Evolutionary conservation across 2,113 vertebrate genomes (phyloP), one percentile per base, ranked within the genome.

Genomic region (Todiramphus chloris): DNA sequence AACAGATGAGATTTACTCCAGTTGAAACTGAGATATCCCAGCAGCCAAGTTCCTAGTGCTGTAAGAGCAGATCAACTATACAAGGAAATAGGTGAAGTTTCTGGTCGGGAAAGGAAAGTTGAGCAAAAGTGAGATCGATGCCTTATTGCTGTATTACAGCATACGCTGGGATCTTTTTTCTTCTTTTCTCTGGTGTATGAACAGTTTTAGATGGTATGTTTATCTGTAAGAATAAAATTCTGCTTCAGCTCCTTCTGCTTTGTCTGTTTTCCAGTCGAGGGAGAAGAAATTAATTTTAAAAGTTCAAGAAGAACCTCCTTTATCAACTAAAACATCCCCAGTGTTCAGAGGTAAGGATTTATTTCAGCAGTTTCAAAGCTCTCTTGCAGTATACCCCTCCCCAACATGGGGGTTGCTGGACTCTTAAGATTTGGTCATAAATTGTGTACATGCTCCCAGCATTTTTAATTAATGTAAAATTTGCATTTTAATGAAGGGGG

Each of bases 381-480:
- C 16, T 82, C 46, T 91, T 66, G 51, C 70, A 8, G 50, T 51
- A 51, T 90, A 68, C 68, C 15, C 15, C 48, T 93, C 86, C 87
- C 83, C 58, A 84, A 24, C 0, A 1, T 78, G 80, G 77, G 76
- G 44, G 69, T 53, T 94, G 76, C 83, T 76, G 88, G 77, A 76
- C 86, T 89, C 35, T 62, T 62, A 37, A 87, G 74, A 91, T 85
- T 94, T 82, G 67, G 53, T 92, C 92, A 93, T 95, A 94, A 97
- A 94, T 92, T 89, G 62, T 94, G 73, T 66, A 93, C 93, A 88
- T 82, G 90, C 74, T 95, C 66, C 39, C 53, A 92, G 89, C 83
- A 91, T 69, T 97, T 96, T 95, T 96, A 96, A 95, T 96, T 96
- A 96, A 92, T 73, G 31, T 44, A 62, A 96, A 94, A 94, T 95